Evolutionary conservation across 2,888 invertebrate genomes (phyloP).

Genomic region (Caenorhabditis doughertyi): DNA sequence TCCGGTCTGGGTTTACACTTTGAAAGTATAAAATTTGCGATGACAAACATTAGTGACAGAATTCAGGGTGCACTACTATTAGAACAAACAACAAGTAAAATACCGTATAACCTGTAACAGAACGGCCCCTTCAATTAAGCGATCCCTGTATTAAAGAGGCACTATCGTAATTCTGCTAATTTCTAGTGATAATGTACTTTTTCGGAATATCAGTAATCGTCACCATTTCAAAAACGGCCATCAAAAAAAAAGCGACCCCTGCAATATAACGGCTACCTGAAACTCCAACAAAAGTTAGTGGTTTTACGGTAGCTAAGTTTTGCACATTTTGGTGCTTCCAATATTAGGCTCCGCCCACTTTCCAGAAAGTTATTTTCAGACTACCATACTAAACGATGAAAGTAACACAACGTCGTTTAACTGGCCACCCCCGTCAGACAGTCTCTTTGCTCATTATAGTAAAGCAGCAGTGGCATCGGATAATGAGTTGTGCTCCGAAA

Average conservation of each 20-base stretch:
- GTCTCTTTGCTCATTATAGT: constrained; percentile 75
- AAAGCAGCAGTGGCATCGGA: constrained; percentile 81
- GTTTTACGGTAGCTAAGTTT: too few species aligned
- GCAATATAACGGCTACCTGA: too few species aligned
- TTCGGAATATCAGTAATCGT: too few species aligned
- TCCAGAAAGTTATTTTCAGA: constrained; percentile 23
- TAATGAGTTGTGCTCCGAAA: constrained; percentile 82
- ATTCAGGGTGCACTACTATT: too few species aligned
- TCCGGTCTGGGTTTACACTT: constrained; percentile 7
- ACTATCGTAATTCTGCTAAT: too few species aligned
- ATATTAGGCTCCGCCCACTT: too few species aligned
- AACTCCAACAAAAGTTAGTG: too few species aligned
- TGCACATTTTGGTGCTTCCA: too few species aligned
- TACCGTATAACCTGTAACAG: constrained; percentile 38
- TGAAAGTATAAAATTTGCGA: constrained; percentile 15
- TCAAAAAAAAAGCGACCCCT: too few species aligned
- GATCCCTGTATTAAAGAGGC: too few species aligned
- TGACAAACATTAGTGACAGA: constrained; percentile 10
- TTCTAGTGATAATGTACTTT: too few species aligned
- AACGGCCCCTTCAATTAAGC: constrained; percentile 42
- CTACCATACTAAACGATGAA: constrained; percentile 39
- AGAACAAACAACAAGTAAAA: constrained; percentile 2
- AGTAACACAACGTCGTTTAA: constrained; percentile 54
- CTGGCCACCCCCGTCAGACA: constrained; percentile 77
- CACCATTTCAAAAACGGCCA: too few species aligned